phyloP scores from a whole-genome alignment of 2,113 vertebrate genomes.

The Telmatochromis sp. region DNA sequence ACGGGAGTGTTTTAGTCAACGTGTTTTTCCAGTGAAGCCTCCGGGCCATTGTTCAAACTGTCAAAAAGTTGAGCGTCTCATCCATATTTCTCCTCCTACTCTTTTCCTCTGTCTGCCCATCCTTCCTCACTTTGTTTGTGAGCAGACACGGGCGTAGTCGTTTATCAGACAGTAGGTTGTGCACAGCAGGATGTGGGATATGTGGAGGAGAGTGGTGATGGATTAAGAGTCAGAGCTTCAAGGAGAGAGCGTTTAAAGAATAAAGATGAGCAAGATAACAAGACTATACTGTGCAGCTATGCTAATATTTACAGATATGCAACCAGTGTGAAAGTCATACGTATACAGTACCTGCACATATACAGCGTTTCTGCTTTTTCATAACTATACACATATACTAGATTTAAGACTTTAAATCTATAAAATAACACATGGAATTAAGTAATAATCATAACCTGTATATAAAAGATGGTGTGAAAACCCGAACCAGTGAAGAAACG shows the following conservation, averaged over 20 bases:
- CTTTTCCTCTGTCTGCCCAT: not conserved
- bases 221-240: not conserved
- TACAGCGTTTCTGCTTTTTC: not conserved
- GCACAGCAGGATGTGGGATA: slow-evolving; percentile 12
- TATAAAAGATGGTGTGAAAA: not conserved
- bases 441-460: not conserved
- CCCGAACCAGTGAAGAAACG: not conserved
- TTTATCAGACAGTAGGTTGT: slow-evolving; percentile 23
- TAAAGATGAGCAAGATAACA: not conserved
- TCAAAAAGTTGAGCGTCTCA: slow-evolving; percentile 16
- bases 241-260: not conserved
- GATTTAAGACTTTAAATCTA: not conserved
- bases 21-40: slow-evolving; percentile 31
- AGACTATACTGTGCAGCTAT: not conserved
- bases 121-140: slow-evolving; percentile 18
- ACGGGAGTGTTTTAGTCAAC: not conserved
- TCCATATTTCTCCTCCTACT: slow-evolving; percentile 22
- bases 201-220: slow-evolving; percentile 14
- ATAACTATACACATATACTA: not conserved
- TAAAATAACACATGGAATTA: not conserved
- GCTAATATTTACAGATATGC: not conserved
- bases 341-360: not conserved
- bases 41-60: slow-evolving; percentile 46
- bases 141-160: not conserved
- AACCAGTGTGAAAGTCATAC: not conserved